phyloP scores from a whole-genome alignment of 2,888 invertebrate genomes.

The Ennomos quercinarius region DNA sequence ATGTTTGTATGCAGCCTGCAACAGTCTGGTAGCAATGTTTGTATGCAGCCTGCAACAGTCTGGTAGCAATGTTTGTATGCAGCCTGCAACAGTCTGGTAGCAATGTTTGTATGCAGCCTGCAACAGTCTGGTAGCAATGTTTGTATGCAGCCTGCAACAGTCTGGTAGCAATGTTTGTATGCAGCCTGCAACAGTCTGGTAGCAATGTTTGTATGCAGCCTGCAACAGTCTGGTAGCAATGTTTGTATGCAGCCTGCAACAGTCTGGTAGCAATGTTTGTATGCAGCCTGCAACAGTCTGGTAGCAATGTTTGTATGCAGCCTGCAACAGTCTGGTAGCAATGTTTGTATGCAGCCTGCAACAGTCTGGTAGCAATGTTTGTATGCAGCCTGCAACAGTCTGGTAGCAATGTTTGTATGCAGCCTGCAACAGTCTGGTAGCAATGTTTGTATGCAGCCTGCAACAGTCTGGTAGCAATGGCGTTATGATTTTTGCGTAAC shows the following conservation, averaged over 20 bases:
- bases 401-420: background rate
- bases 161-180: background rate
- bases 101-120: background rate
- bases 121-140: no score
- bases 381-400: no score
- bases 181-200: no score
- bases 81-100: no score
- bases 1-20: background rate
- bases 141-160: no score
- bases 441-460: constrained; percentile 3
- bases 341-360: background rate
- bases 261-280: background rate
- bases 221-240: no score
- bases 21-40: no score
- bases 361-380: no score
- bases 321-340: no score
- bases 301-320: background rate
- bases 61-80: background rate
- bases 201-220: background rate
- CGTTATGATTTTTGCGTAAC: constrained; percentile 19
- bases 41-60: no score
- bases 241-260: background rate
- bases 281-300: no score
- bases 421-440: no score
- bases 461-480: constrained; percentile 2